Evolutionary conservation across 2,113 vertebrate genomes (phyloP).

Genomic region (Aegithalos caudatus): DNA sequence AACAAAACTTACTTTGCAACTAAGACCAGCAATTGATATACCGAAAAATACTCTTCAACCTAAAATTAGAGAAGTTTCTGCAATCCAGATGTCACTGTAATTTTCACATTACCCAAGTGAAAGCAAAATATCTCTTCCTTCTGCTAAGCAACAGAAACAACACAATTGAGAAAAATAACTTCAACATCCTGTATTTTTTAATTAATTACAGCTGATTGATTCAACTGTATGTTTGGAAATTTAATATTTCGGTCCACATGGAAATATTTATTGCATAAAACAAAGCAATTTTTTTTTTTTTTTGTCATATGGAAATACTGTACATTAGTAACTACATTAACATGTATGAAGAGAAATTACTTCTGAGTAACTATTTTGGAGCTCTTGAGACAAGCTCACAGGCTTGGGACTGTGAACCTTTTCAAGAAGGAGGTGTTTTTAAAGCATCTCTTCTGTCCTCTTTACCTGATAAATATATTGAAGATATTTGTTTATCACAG

Average conservation of each 20-base stretch:
- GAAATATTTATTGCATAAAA: slow-evolving; percentile 13
- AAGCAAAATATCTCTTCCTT: background rate
- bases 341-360: background rate
- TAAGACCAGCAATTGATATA: background rate
- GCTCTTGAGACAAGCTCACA: too few relatives aligned
- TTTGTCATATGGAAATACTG: background rate
- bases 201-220: background rate
- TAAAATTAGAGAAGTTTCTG: background rate
- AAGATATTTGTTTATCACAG: background rate
- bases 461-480: background rate
- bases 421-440: background rate
- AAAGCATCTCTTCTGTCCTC: background rate
- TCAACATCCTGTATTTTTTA: background rate
- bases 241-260: background rate
- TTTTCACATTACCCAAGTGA: background rate
- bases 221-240: background rate
- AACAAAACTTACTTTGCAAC: background rate
- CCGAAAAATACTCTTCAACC: background rate
- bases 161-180: background rate
- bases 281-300: background rate
- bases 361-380: background rate
- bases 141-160: background rate
- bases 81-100: background rate
- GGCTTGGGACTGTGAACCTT: background rate
- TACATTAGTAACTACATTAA: background rate